phyloP scores from a whole-genome alignment of 2,888 invertebrate genomes.

The Cantharis rustica region DNA sequence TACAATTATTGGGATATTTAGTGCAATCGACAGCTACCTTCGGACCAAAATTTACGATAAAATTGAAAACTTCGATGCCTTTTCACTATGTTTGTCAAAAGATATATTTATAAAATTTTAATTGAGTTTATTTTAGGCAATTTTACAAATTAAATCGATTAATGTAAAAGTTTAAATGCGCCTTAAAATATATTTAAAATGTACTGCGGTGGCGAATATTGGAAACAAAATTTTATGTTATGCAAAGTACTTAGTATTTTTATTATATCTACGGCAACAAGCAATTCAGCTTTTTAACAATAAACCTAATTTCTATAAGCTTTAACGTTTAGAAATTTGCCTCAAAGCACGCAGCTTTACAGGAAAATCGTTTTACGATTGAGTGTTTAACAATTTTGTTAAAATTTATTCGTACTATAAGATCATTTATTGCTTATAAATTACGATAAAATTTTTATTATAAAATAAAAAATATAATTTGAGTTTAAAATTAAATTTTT shows the following conservation, averaged over 20 bases:
- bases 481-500: not conserved
- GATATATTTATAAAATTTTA: no score
- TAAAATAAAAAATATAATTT: not conserved
- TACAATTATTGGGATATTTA: no score
- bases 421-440: not conserved
- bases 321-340: not conserved
- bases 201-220: not conserved
- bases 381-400: conserved; percentile 3
- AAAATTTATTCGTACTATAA: not conserved
- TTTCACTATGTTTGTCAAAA: no score
- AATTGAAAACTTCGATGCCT: no score
- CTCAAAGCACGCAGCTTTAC: conserved; percentile 5
- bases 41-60: no score
- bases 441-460: not conserved
- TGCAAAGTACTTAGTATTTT: not conserved
- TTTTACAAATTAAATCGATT: not conserved
- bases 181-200: not conserved
- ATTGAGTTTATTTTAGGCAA: no score
- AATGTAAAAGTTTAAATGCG: not conserved
- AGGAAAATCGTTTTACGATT: conserved; percentile 16
- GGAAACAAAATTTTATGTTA: not conserved
- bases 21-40: no score
- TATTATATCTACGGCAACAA: not conserved
- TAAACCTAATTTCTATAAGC: conserved; percentile 15
- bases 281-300: conserved; percentile 5